Percentiles rank a stretch among this genome's conserved stretches.
Evolutionary conservation across 2,113 vertebrate genomes (phyloP).

Genomic region (Petrocephalus microphthalmus): DNA sequence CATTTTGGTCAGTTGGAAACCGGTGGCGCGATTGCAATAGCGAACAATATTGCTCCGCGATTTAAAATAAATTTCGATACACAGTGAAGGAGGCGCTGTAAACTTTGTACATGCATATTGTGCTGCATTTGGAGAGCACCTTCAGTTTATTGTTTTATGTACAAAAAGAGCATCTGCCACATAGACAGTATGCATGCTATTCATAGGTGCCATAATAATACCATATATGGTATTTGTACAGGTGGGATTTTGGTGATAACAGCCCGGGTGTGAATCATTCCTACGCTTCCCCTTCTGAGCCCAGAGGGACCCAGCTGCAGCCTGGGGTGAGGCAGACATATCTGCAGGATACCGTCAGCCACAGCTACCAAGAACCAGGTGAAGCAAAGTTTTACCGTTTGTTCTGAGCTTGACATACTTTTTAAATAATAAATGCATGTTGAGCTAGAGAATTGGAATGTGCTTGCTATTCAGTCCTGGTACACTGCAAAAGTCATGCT

Average conservation of each 20-base stretch:
- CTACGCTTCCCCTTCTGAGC: conserved; percentile 44
- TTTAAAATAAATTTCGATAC: neutral
- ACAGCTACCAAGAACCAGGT: conserved; percentile 57
- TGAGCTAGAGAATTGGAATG: neutral
- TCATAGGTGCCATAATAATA: neutral
- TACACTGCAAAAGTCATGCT: neutral
- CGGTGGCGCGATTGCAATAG: neutral
- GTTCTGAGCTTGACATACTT: neutral
- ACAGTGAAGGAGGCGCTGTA: neutral
- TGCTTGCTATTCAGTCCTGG: neutral
- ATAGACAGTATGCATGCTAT: neutral
- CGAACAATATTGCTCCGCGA: neutral
- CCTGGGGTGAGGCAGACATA: conserved; percentile 38
- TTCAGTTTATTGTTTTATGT: neutral
- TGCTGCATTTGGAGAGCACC: neutral
- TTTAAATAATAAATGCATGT: conserved; percentile 1
- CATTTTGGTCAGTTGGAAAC: conserved; percentile 51
- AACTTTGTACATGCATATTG: neutral
- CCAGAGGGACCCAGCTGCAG: conserved; percentile 25
- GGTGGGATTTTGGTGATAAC: conserved; percentile 68
- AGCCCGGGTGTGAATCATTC: conserved; percentile 33
- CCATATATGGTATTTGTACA: conserved; percentile 30
- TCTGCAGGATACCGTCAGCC: conserved; percentile 47
- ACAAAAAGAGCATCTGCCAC: neutral
- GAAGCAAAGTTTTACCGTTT: conserved; percentile 26